Percentiles rank a stretch among this genome's conserved stretches.
Evolutionary conservation across 1,140 invertebrate genomes (phyloP).

Genomic region (Periplaneta americana): DNA sequence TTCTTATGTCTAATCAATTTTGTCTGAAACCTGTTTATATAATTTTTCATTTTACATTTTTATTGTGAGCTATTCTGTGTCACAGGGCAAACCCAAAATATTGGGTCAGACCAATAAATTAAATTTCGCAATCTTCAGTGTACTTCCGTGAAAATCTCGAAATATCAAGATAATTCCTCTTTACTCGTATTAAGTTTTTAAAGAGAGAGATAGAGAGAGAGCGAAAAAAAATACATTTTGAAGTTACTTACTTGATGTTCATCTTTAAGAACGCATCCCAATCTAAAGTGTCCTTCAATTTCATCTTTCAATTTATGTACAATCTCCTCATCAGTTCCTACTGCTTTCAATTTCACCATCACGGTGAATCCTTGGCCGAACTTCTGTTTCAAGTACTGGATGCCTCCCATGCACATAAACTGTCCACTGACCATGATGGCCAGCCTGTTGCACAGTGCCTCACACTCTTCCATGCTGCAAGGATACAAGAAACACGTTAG

Average conservation of each 20-base stretch:
- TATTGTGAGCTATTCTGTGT: no score
- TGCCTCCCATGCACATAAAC: constrained; percentile 63
- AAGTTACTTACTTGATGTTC: constrained; percentile 28
- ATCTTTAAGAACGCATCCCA: constrained; percentile 9
- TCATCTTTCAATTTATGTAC: constrained; percentile 46
- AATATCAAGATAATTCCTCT: no score
- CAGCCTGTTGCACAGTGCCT: constrained; percentile 76
- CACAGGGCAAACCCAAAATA: no score
- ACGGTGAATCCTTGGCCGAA: constrained; percentile 20
- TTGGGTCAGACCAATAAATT: no score
- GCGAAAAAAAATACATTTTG: background rate
- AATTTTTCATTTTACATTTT: no score
- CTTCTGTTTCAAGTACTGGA: constrained; percentile 56
- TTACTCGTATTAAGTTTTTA: no score
- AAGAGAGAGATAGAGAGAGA: background rate
- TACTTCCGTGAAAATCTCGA: no score
- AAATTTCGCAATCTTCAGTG: no score
- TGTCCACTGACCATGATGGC: constrained; percentile 86
- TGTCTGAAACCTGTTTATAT: no score
- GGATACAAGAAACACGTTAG: background rate
- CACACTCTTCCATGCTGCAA: constrained; percentile 76
- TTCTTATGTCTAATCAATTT: no score
- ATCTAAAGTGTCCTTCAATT: constrained; percentile 30
- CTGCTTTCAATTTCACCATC: constrained; percentile 15
- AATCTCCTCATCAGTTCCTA: constrained; percentile 35